Evolutionary conservation across 2,888 invertebrate species (phyloP), one percentile per base, ranked within the genome.

Genomic region (Troglohyphantes excavatus): DNA sequence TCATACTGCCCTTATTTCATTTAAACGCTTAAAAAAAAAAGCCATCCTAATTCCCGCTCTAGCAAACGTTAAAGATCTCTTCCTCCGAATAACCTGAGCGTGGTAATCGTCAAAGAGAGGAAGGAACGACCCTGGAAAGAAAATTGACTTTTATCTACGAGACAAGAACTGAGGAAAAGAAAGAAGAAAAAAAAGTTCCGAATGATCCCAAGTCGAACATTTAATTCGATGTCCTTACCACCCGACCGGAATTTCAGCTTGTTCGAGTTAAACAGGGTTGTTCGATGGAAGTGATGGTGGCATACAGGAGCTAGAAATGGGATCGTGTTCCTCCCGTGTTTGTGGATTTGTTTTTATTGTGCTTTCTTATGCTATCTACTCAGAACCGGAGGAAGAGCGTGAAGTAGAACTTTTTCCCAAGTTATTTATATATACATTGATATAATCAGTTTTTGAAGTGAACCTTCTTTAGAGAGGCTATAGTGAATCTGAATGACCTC

Each of bases 121-220:
- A 68, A 81, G 53, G 81, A 68, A 81, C 67, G 81, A 21, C 21
- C 6, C 27, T 53, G 29, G 68, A 33, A 82, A 82, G 82, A 82
- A 82, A 82, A 82, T 82, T 82, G 82, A 82, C 82, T 82, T 82
- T 82, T 82, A 82, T 82, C 82, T 70, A 11, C 19, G 61, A 72
- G 72, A 82, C 68, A 61, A 82, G 59, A 82, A 81, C 33, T 68
- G 33, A 68, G 19, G n/a, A n/a, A 72, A 53, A 46, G 19, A 68
- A 19, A 29, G 17, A 81, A 53, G 27, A 53, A 53, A 67, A 68
- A 21, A 53, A 72, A 70, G 61, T 59, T 21, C 39, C 43, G 82
- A 65, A 65, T 70, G 70, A 72, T 70, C 70, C 33, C 72, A 61
- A 27, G 23, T 82, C 72, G 39, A 82, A 82, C 82, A 82, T 82